Evolutionary conservation across 1,140 invertebrate species (phyloP), one percentile per base, ranked within the genome.

Genomic region (Bemisia tabaci): DNA sequence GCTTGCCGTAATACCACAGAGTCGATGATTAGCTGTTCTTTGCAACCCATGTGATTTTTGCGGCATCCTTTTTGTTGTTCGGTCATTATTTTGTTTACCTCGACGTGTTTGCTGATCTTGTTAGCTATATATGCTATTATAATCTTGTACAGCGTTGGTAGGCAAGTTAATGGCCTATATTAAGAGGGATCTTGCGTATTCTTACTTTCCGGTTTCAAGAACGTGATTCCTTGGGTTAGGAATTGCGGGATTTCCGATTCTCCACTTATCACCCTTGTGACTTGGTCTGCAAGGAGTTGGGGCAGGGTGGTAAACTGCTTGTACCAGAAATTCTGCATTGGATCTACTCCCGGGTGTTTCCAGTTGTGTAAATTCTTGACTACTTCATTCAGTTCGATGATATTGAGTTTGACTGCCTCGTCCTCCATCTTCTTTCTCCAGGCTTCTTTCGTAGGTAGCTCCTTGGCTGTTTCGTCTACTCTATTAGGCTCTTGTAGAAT

Each of bases 41-140:
- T 71, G 65, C 71, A 72, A 5, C 70, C 72, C 62, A 26, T 67
- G 22, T 61, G 65, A 48, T 12, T 63, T 66, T 65, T 71, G 26
- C 67, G 59, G 62, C 71, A 73, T 12, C 68, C 72, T 67, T 73
- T 73, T 60, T 72, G 68, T 65, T 72, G 67, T 65, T 71, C 66
- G 48, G 62, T 65, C 11, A 73, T 22, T n/a, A 70, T 61, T 33
- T 68, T 66, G 59, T 68, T 64, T 59, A n/a, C 22, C 27, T 64
- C 60, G 65, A 60, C 59, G 59, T 73, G 70, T 64, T 66, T 64
- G 33, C 68, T 66, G 21, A 72, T 67, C n/a, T 65, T 22, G 26
- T 71, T 58, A 23, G 24, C 24, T 22, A 73, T 67, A 26, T 67
- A 70, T 22, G 68, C 24, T 26, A 70, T 71, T 33, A 72, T 33